Base-by-base conservation (phyloP, 2,888 invertebrate genomes). In the Alentia gelatinosa region DNA sequence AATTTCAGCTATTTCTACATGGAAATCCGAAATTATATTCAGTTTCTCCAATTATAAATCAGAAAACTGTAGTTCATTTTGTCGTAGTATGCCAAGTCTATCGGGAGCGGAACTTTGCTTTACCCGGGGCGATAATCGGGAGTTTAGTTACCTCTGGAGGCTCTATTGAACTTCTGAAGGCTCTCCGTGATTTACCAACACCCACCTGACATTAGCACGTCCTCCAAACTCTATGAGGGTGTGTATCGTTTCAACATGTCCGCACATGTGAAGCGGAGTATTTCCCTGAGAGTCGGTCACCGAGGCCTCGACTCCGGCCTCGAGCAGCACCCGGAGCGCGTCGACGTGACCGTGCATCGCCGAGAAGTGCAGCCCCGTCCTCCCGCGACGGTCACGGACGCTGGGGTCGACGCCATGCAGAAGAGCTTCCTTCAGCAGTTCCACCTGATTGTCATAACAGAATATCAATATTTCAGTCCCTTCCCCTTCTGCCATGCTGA, bases 261-360 rank as follows among this genome's bases (percentile, higher is more conserved):
- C 94, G 91, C 94, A 93, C 92, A 93, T 94, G 88, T 94, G 94
- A 12, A 94, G 92, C 9, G 94, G 93, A 4, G 94, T 93, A 89
- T 94, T 94, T 5, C 94, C 93, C 42, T 93, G 92, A 12, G 84
- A 90, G 86, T 94, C 94, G 30, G 84, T 47, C 15, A 91, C 88
- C 9, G 84, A 92, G 0, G 92, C 93, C 56, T 94, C 93, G 0
- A 93, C 93, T 1, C 93, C 93, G 30, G 91, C 56, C 26, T 92
- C 91, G 9, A 94, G 86, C 19, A 94, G 86, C 33, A 93, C 9
- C 35, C 89, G 86, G n/a, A 93, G 89, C 9, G 93, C 39, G 12
- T 91, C 79, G 5, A 33, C 42, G 7, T 26, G 40, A 9, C 86
- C 86, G 5, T 68, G 68, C 30, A 74, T 42, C n/a, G 89, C 89